Conservation (phyloP, 2,888 invertebrate species). For the Aspidiotus rigidus region DNA sequence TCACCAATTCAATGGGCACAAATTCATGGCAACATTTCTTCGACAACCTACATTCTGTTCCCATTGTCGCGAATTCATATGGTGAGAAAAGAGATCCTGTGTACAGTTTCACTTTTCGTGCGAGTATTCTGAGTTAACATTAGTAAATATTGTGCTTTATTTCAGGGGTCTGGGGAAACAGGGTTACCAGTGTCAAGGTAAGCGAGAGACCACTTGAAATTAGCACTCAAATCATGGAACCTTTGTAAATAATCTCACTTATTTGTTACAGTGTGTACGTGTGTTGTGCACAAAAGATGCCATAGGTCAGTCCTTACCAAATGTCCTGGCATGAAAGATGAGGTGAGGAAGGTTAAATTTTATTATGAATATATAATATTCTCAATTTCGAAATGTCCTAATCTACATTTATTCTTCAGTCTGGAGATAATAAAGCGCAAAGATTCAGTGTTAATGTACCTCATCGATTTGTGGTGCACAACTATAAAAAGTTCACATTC, state of each 20-base stretch:
- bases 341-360: conserved; percentile 25
- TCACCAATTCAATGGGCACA: conserved; percentile 96
- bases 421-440: conserved; percentile 50
- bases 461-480: conserved; percentile 91
- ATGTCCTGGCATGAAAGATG: conserved; percentile 93
- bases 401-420: background rate
- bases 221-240: conserved; percentile 35
- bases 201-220: conserved; percentile 39
- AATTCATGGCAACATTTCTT: conserved; percentile 99
- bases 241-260: background rate
- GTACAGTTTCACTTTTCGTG: conserved; percentile 9
- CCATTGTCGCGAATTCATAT: conserved; percentile 97
- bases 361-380: background rate
- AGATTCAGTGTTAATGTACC: conserved; percentile 98
- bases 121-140: background rate
- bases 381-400: background rate
- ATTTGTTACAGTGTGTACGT: conserved; percentile 78
- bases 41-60: conserved; percentile 99
- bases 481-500: conserved; percentile 95
- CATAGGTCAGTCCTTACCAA: conserved; percentile 94
- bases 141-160: conserved; percentile 39
- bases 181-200: conserved; percentile 97
- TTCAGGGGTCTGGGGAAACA: conserved; percentile 93
- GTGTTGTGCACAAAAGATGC: conserved; percentile 98
- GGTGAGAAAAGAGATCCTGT: conserved; percentile 51